Conservation (phyloP, 1,140 invertebrate genomes). For the Drosophila chauvacae region DNA sequence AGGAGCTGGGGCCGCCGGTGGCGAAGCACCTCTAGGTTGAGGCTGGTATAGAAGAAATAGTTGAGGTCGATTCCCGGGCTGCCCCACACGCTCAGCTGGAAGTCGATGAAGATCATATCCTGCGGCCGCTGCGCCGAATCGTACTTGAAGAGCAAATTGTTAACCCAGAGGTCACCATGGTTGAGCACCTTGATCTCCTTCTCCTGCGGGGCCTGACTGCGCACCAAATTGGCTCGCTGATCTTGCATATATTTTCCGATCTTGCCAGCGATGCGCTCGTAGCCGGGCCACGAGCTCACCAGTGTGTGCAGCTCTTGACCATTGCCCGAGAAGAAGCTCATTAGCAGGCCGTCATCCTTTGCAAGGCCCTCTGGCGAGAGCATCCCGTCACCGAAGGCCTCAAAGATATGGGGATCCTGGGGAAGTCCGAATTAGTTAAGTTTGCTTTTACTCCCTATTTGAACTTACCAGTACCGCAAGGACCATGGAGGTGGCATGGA, state of each 20-base stretch:
- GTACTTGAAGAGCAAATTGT: conserved; percentile 89
- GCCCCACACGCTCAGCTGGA: conserved; percentile 71
- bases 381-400: conserved; percentile 63
- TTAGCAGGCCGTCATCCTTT: conserved; percentile 53
- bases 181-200: conserved; percentile 85
- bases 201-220: conserved; percentile 53
- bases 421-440: neutral
- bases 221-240: conserved; percentile 42
- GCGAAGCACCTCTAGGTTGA: conserved; percentile 67
- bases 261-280: conserved; percentile 76
- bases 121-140: conserved; percentile 15
- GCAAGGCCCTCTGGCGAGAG: conserved; percentile 54
- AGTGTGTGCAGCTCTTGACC: conserved; percentile 54
- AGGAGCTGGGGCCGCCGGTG: conserved; percentile 80
- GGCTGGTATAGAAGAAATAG: conserved; percentile 80
- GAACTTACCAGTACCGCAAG: conserved; percentile 57
- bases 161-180: conserved; percentile 89
- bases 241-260: conserved; percentile 72
- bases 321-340: conserved; percentile 71
- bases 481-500: conserved; percentile 76
- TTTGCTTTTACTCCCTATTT: neutral
- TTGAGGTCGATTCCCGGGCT: conserved; percentile 81
- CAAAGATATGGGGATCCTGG: conserved; percentile 58
- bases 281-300: conserved; percentile 84
- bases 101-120: conserved; percentile 73